Base-by-base conservation (phyloP, 1,140 invertebrate genomes). In the Trachelipus rathkii region DNA sequence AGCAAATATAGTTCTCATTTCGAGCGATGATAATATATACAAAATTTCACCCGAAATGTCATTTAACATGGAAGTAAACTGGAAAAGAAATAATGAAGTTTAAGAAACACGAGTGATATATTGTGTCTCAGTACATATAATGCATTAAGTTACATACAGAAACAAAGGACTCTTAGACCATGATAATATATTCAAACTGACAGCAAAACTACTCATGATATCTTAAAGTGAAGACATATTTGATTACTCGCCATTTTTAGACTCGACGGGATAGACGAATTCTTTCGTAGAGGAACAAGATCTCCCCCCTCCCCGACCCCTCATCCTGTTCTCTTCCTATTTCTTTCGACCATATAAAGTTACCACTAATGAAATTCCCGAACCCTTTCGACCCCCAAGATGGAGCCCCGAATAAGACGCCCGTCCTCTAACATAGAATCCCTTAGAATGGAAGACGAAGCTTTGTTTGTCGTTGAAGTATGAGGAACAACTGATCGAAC, bases 171-270 rank as follows among this genome's bases (percentile, higher is more conserved):
- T 60, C 19, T 8, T 13, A 60, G 19, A 19, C 33, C 3, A 15
- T 60, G 50, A 60, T 60, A 60, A 60, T 60, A 60, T 60, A 60
- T 60, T 60, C 50, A 60, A 60, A 19, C 50, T 60, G 50, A 60
- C 50, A 19, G 50, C 50, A 60, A 60, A 60, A 60, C 50, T 60
- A 60, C 50, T 60, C 50, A 60, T 60, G 50, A 60, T 60, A 60
- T 60, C 19, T 60, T 60, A 2, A 60, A 60, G 50, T 60, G 50
- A 60, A 60, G 50, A 60, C 50, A 15, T 60, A 60, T 19, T 60
- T 60, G 50, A 60, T 60, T 60, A 19, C 11, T 15, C 19, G 50
- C 50, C 50, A 60, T 60, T 60, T 60, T 60, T 60, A 60, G 1
- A 60, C 50, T 60, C 50, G 19, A 60, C 50, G 19, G 50, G 50